Conservation (phyloP, 2,888 invertebrate species). For the Perizoma flavofasciatum region DNA sequence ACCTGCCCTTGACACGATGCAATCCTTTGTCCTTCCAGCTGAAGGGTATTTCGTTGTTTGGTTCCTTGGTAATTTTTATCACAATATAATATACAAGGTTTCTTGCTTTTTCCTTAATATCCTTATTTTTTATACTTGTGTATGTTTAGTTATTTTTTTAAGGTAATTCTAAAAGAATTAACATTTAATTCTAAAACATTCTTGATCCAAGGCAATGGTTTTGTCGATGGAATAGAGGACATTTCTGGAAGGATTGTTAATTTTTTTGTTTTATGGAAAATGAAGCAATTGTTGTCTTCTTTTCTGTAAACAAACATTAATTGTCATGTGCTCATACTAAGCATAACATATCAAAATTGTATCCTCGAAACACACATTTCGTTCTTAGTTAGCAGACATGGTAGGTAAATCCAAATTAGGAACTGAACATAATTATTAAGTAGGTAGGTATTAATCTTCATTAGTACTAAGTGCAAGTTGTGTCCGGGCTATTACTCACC, state of each 20-base stretch:
- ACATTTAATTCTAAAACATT: no score
- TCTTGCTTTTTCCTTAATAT: background rate
- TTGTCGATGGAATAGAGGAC: no score
- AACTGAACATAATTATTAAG: background rate
- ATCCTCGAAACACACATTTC: background rate
- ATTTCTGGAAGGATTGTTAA: no score
- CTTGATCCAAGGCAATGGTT: background rate
- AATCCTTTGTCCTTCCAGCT: slow-evolving; percentile 69
- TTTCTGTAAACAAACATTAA: no score
- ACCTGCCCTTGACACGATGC: slow-evolving; percentile 76
- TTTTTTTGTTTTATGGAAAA: no score
- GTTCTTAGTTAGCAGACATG: slow-evolving; percentile 6
- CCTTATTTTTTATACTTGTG: background rate
- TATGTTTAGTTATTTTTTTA: background rate
- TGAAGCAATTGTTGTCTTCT: no score
- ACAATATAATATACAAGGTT: slow-evolving; percentile 2
- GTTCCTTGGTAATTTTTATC: slow-evolving; percentile 2
- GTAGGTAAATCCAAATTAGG: slow-evolving; percentile 4
- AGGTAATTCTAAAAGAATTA: no score
- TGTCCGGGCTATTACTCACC: slow-evolving; percentile 41
- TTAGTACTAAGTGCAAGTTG: slow-evolving; percentile 37
- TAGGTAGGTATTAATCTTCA: slow-evolving; percentile 8
- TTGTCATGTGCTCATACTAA: no score
- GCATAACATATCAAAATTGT: background rate
- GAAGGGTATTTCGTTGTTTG: slow-evolving; percentile 26